Base-by-base conservation (phyloP, 2,113 vertebrate species). In the Illadopsis cleaveri region DNA sequence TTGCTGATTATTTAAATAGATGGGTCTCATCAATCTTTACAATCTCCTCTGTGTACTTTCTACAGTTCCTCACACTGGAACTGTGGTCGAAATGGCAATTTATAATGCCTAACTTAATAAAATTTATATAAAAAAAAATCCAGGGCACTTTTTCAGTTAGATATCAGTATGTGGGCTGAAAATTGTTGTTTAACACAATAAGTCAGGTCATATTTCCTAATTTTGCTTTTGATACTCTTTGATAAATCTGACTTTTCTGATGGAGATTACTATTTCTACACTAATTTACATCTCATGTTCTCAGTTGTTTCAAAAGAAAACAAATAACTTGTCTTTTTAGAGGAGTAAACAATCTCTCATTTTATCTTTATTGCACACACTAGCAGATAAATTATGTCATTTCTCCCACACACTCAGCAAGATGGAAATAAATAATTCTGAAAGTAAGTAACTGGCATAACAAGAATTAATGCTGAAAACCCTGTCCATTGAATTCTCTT, bases 351-450 rank as follows among this genome's bases (percentile, higher is more conserved):
- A 86, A 92, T 90, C 50, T 84, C 61, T 93, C 72, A 73, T 94
- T 96, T 94, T 94, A 94, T 96, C 92, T 95, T 94, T 82, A 90
- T 75, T 80, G 47, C 58, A 94, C 91, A 82, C 37, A 65, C 82
- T 82, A 90, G 72, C 58, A 92, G 89, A 78, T 89, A 94, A 95
- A 57, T 73, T 84, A 91, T 95, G 40, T 61, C 4, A 80, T 93
- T 96, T 94, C 58, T 96, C 70, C 78, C 53, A 65, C 91, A 82
- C 64, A 53, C 22, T 83, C 44, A 62, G 28, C 50, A 95, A 96
- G 86, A 89, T 37, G 40, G n/a, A 96, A 93, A 96, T 86, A 90
- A 94, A 82, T 90, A 91, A 96, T 75, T 85, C 68, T 48, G 64
- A 76, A 93, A 91, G 76, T 77, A 94, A 95, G 40, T 83, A 97